These are phyloP conservation scores for Hesperia comma DNA, from an alignment of 2,888 invertebrate genomes.

Conservation along the genomic window DNA sequence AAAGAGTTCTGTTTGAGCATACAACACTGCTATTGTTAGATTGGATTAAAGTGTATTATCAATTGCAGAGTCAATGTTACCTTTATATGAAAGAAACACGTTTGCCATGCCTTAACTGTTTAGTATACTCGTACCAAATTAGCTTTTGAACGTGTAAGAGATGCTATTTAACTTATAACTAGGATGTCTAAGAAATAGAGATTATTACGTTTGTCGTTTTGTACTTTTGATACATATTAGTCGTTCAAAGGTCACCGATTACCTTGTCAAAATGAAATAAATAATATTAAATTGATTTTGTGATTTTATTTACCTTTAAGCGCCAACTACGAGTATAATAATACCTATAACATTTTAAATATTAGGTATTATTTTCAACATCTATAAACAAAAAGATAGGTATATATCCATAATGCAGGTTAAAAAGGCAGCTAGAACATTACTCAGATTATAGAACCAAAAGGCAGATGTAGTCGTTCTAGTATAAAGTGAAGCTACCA, in stretches of 20 bases:
- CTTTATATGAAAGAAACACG: constrained; percentile 49
- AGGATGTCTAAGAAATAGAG: constrained; percentile 71
- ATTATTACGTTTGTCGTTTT: constrained; percentile 76
- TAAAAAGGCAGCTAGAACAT: too few species aligned
- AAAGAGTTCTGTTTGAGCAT: constrained; percentile 16
- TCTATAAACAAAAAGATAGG: too few species aligned
- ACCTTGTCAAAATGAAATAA: constrained; percentile 82
- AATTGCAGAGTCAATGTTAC: constrained; percentile 56
- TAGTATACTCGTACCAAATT: constrained; percentile 69
- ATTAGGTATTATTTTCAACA: too few species aligned
- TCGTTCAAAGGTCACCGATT: constrained; percentile 81
- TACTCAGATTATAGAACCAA: too few species aligned
- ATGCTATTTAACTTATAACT: constrained; percentile 76
- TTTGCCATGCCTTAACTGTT: constrained; percentile 49
- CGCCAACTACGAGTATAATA: background rate
- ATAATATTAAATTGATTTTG: constrained; percentile 67
- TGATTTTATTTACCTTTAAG: constrained; percentile 40
- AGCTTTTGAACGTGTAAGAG: constrained; percentile 61
- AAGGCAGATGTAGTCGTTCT: too few species aligned
- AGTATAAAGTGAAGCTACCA: too few species aligned
- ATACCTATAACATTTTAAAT: too few species aligned
- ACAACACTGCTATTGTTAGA: constrained; percentile 15
- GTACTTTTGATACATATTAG: constrained; percentile 80
- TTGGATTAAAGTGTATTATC: constrained; percentile 14
- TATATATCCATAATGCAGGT: too few species aligned